Percentiles rank a stretch among this genome's conserved stretches.
Evolutionary conservation across 2,113 vertebrate species (phyloP).

Genomic region (Daubentonia madagascariensis): DNA sequence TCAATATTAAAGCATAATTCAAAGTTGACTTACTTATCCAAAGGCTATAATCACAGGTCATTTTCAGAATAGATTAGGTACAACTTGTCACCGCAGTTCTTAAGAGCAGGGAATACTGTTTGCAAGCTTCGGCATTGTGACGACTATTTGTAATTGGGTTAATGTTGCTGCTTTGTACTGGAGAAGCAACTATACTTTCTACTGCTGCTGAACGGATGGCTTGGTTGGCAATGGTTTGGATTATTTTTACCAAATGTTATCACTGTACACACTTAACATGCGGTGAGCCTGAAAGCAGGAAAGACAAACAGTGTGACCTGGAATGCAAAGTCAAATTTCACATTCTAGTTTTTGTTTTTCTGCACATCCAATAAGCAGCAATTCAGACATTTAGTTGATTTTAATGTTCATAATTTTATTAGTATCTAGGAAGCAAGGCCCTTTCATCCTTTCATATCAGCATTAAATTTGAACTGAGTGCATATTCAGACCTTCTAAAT

Average conservation of each 20-base stretch:
- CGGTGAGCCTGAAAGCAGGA: not conserved
- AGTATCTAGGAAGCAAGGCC: not conserved
- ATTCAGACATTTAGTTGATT: not conserved
- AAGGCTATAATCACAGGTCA: not conserved
- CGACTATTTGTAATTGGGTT: accelerated
- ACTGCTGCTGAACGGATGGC: not conserved
- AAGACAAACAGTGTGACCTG: accelerated
- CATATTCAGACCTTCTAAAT: not conserved
- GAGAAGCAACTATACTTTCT: not conserved
- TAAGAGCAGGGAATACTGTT: not conserved
- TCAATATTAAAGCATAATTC: not conserved
- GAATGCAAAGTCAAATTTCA: too few relatives aligned
- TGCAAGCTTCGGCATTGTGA: too few relatives aligned
- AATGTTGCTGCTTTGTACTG: not conserved
- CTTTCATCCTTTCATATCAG: not conserved
- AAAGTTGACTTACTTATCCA: not conserved
- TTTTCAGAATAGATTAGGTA: not conserved
- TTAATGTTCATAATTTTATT: not conserved
- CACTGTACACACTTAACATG: accelerated
- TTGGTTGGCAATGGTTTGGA: not conserved
- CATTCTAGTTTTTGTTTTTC: not conserved
- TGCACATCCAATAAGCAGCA: not conserved
- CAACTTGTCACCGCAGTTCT: not conserved
- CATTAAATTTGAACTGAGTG: not conserved
- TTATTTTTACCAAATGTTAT: not conserved